Conservation (phyloP, 1,140 invertebrate genomes). For the Patella vulgata region DNA sequence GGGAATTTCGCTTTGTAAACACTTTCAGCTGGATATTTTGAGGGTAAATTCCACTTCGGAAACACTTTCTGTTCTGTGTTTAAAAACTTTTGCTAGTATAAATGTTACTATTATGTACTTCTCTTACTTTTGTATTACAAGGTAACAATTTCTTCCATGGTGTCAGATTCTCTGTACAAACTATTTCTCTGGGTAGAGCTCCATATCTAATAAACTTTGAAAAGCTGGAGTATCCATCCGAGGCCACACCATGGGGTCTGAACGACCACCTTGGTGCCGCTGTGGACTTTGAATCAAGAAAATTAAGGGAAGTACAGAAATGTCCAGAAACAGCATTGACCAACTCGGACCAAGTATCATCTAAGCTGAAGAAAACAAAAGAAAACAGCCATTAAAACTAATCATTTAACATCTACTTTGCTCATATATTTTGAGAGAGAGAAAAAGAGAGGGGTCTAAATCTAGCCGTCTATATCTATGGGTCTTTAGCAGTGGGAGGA, state of each 20-base stretch:
- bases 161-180: slow-evolving; percentile 98
- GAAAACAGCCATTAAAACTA: neutral
- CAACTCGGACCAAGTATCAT: slow-evolving; percentile 87
- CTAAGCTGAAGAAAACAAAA: slow-evolving; percentile 68
- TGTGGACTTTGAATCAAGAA: slow-evolving; percentile 89
- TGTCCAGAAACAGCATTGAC: slow-evolving; percentile 91
- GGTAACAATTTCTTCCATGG: slow-evolving; percentile 97
- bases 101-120: too few relatives aligned
- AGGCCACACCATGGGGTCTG: slow-evolving; percentile 77
- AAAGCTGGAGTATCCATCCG: slow-evolving; percentile 59
- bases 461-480: too few relatives aligned
- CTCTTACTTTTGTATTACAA: slow-evolving; percentile 73
- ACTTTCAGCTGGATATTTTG: too few relatives aligned
- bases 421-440: too few relatives aligned
- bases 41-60: too few relatives aligned
- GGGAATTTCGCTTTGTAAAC: too few relatives aligned
- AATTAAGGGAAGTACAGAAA: slow-evolving; percentile 96
- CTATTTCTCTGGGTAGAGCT: slow-evolving; percentile 90
- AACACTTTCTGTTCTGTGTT: too few relatives aligned
- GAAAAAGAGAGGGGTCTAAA: too few relatives aligned
- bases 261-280: slow-evolving; percentile 85
- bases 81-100: too few relatives aligned
- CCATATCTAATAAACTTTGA: slow-evolving; percentile 77
- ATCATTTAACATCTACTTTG: neutral
- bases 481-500: too few relatives aligned